Evolutionary conservation across 2,113 vertebrate species (phyloP), one percentile per base, ranked within the genome.

Genomic region (Tupaia chinensis): DNA sequence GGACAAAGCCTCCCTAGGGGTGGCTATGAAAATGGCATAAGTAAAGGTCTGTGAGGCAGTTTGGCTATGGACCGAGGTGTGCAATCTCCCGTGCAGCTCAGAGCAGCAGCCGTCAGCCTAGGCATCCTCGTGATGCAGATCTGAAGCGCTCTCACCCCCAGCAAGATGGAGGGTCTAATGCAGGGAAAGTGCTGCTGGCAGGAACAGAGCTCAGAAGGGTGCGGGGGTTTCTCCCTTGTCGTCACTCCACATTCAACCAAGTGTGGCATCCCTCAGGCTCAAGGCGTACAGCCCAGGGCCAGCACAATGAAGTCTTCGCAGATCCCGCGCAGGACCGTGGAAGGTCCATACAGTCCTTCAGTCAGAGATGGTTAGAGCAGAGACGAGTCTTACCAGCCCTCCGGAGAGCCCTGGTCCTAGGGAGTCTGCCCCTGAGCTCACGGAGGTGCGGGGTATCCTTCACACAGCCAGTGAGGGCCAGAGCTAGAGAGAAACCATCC

Each of bases 81-180:
- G 6, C 7, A 2, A 7, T 53, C 68, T 12, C 1, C 66, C 1
- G 12, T 10, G 73, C 53, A 7, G 56, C 54, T 83, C 54, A 12
- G n/a, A 17, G 10, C 1, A 2, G 58, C 27, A 9, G 5, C 17
- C 54, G 11, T 25, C 2, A 0, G 17, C 2, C 83, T 2, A 3
- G 14, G 14, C 4, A 2, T 8, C 14, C 80, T 29, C 34, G 61
- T 20, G 0, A 0, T 10, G 34, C 2, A 1, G 0, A 3, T 44
- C 65, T 6, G 7, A 1, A 14, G 56, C 19, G 32, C 25, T 11
- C 13, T 12, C 17, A 9, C 68, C 0, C 13, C 73, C 90, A 68
- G 63, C 32, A 53, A 16, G 15, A 3, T 0, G 23, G 79, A 29
- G 32, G n/a, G 22, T 44, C 53, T 20, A 1, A 0, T 27, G 20